Percentiles rank a stretch among this genome's conserved stretches.
phyloP scores from a whole-genome alignment of 64 coral and sea anemone species.

The Montipora foliosa region DNA sequence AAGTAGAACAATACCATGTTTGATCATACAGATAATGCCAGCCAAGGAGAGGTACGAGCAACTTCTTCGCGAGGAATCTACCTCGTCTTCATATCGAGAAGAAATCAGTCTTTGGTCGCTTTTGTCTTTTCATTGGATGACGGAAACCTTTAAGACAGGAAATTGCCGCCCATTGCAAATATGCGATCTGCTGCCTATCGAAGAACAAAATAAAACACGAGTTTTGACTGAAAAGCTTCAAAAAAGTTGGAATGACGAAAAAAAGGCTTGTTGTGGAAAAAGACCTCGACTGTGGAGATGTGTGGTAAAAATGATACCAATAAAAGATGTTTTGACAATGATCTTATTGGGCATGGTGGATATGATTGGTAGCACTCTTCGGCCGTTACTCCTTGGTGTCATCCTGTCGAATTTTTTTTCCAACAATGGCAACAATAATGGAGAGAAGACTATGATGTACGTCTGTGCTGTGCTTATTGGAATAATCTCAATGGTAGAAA shows the following conservation, averaged over 20 bases:
- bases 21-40: too few species aligned
- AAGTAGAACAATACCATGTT: too few species aligned
- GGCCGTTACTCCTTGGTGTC: background rate
- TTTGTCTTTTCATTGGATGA: too few species aligned
- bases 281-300: background rate
- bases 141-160: too few species aligned
- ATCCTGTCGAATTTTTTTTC: background rate
- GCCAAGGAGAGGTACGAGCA: too few species aligned
- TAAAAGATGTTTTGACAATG: background rate
- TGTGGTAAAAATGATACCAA: background rate
- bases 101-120: too few species aligned
- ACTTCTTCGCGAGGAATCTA: too few species aligned
- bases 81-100: too few species aligned
- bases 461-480: background rate
- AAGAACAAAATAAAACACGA: conserved; percentile 2
- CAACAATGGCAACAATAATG: background rate
- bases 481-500: background rate
- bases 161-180: too few species aligned
- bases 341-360: background rate
- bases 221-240: conserved; percentile 5
- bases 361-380: background rate
- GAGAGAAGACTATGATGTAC: background rate
- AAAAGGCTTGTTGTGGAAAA: background rate
- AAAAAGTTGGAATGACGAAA: conserved; percentile 11
- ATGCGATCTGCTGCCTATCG: too few species aligned